Percentiles rank a stretch among this genome's conserved stretches.
phyloP scores from a whole-genome alignment of 2,888 invertebrate species.

The Augiades crinisus region DNA sequence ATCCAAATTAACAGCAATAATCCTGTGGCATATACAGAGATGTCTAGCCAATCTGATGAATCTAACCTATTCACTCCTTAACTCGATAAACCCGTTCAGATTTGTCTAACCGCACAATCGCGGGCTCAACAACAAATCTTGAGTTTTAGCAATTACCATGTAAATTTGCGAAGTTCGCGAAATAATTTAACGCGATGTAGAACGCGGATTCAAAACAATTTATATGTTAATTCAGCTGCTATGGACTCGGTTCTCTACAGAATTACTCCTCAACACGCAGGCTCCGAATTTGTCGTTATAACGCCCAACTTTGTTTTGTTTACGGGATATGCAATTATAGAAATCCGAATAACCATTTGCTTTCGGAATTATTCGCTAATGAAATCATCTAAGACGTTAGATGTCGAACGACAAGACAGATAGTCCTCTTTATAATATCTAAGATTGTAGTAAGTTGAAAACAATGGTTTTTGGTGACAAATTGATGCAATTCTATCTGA shows the following conservation, averaged over 20 bases:
- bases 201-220: constrained; percentile 78
- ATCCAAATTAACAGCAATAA: no score
- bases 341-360: constrained; percentile 11
- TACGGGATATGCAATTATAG: constrained; percentile 22
- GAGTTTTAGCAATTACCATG: constrained; percentile 80
- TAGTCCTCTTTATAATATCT: not conserved
- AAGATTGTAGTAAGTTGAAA: not conserved
- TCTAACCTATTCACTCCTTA: constrained; percentile 52
- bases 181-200: constrained; percentile 78
- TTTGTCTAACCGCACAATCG: constrained; percentile 72
- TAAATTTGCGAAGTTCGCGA: constrained; percentile 79
- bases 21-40: constrained; percentile 33
- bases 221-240: constrained; percentile 77
- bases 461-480: no score
- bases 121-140: constrained; percentile 76
- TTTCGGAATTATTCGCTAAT: constrained; percentile 1
- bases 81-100: constrained; percentile 61
- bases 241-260: constrained; percentile 56
- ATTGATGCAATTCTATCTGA: no score
- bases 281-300: constrained; percentile 22
- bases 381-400: not conserved
- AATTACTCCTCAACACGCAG: constrained; percentile 38
- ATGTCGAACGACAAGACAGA: not conserved
- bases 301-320: constrained; percentile 22
- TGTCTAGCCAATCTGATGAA: constrained; percentile 38